Percentiles rank a stretch among this genome's conserved stretches.
These are phyloP conservation scores for Hapalemur alaotrensis DNA, from an alignment of 2,797 vertebrate genomes.

Conservation along the genomic window DNA sequence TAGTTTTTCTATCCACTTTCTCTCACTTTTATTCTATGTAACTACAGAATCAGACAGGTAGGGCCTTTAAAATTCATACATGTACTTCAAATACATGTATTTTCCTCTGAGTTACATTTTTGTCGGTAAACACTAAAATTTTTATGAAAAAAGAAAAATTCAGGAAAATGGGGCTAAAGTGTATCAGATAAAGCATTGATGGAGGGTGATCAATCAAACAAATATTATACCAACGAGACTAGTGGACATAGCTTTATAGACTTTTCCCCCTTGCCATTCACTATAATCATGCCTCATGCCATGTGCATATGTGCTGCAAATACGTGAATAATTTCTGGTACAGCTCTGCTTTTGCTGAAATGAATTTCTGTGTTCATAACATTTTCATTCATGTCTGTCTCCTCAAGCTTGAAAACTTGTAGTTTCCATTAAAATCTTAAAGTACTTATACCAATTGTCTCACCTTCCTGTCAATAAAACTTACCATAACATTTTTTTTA, in stretches of 20 bases:
- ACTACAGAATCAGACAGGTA: neutral
- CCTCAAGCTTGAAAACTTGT: conserved; percentile 77
- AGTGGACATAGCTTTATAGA: conserved; percentile 45
- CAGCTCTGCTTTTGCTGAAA: conserved; percentile 73
- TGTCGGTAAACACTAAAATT: neutral
- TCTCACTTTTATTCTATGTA: neutral
- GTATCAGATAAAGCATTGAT: neutral
- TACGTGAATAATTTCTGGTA: conserved; percentile 63
- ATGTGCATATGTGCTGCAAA: conserved; percentile 76
- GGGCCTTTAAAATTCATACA: neutral
- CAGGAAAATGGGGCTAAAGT: conserved; percentile 37
- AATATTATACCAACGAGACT: conserved; percentile 48
- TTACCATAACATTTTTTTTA: conserved; percentile 59
- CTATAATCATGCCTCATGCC: conserved; percentile 79
- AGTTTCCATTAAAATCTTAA: conserved; percentile 76
- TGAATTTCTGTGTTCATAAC: conserved; percentile 74
- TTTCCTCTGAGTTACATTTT: conserved; percentile 18
- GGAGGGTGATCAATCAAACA: neutral
- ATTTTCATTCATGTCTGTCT: conserved; percentile 80
- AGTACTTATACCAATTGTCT: conserved; percentile 66
- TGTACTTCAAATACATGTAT: neutral
- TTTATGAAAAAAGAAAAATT: conserved; percentile 34
- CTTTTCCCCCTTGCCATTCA: conserved; percentile 70
- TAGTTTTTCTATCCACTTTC: neutral
- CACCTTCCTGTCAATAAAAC: conserved; percentile 70